phyloP scores from a whole-genome alignment of 2,888 invertebrate genomes.

The Lasioglossum calceatum region DNA sequence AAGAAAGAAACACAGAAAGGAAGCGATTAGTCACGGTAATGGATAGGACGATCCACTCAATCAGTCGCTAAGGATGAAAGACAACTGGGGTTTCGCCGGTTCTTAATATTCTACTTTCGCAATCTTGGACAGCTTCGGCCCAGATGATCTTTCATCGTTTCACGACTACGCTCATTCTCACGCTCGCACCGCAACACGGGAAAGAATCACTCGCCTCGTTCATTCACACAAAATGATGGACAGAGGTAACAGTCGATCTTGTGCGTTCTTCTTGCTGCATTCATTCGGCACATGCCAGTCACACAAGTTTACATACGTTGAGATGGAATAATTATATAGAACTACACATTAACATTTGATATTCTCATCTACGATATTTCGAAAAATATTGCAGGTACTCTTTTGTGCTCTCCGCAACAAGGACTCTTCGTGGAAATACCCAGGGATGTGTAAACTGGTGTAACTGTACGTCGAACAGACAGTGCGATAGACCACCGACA shows the following conservation, averaged over 20 bases:
- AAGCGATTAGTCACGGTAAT: slow-evolving; percentile 80
- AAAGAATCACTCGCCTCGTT: neutral
- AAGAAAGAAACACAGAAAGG: slow-evolving; percentile 73
- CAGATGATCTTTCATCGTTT: slow-evolving; percentile 67
- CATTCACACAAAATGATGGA: neutral
- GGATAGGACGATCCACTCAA: slow-evolving; percentile 37
- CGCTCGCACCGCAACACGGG: slow-evolving; percentile 10
- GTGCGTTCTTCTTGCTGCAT: neutral
- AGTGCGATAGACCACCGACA: slow-evolving; percentile 5
- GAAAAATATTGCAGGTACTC: neutral
- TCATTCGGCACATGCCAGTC: neutral
- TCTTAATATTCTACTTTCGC: neutral
- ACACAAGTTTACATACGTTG: neutral
- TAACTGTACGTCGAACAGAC: neutral
- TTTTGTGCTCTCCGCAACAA: neutral
- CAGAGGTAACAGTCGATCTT: neutral
- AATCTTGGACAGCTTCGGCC: slow-evolving; percentile 27
- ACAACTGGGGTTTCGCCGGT: slow-evolving; percentile 33
- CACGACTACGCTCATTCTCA: slow-evolving; percentile 16
- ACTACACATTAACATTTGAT: too few species aligned
- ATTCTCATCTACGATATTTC: too few species aligned
- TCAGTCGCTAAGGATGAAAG: slow-evolving; percentile 66
- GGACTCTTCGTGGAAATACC: neutral
- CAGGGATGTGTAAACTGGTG: neutral
- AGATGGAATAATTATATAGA: neutral